These are phyloP conservation scores for Ligdia adustata DNA, from an alignment of 2,888 invertebrate genomes.

Conservation along the genomic window DNA sequence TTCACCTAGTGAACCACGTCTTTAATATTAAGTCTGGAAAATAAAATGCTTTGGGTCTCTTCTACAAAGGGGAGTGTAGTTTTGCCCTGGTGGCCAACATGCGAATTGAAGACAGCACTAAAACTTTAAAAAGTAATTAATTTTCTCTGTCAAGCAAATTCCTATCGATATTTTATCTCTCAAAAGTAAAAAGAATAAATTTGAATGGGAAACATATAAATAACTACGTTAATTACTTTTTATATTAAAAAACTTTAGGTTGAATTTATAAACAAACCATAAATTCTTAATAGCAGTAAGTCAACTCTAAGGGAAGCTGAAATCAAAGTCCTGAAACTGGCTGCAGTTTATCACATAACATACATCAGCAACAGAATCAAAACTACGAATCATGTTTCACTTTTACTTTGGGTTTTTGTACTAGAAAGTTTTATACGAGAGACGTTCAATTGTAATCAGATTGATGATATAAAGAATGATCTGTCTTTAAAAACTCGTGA, in stretches of 20 bases:
- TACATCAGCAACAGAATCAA: background rate
- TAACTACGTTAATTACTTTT: background rate
- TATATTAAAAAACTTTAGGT: conserved; percentile 3
- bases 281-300: conserved; percentile 2
- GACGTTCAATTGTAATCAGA: too few relatives aligned
- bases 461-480: too few relatives aligned
- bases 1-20: too few relatives aligned
- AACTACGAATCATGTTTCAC: background rate
- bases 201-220: background rate
- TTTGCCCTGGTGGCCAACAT: background rate
- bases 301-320: conserved; percentile 4
- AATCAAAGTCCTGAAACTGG: background rate
- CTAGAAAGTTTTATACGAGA: too few relatives aligned
- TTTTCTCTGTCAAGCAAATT: background rate
- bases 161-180: background rate
- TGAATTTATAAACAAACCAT: conserved; percentile 1
- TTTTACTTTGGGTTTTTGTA: background rate
- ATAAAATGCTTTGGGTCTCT: too few relatives aligned
- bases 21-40: too few relatives aligned
- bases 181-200: background rate
- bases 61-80: too few relatives aligned
- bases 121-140: background rate
- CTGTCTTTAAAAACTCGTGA: too few relatives aligned
- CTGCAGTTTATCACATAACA: background rate
- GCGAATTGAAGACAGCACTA: background rate